phyloP scores from a whole-genome alignment of 2,113 vertebrate genomes.

The Edolisoma coerulescens region DNA sequence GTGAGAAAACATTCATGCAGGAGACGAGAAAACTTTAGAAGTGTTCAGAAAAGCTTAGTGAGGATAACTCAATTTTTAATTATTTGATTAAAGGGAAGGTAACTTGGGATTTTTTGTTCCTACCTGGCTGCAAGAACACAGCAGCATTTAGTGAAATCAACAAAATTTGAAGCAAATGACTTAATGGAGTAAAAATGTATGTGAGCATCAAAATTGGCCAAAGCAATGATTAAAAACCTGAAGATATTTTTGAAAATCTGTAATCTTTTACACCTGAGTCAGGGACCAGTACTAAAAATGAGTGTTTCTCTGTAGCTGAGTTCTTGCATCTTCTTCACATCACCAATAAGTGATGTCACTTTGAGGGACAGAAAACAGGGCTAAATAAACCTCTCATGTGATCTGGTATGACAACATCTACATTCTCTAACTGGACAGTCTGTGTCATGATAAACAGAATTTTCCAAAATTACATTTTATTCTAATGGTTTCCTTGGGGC shows the following conservation, averaged over 20 bases:
- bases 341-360: background rate
- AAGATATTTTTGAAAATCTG: background rate
- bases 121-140: background rate
- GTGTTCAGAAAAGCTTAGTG: background rate
- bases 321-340: background rate
- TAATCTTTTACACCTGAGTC: rapidly evolving
- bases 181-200: background rate
- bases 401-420: background rate
- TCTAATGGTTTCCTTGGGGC: background rate
- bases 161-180: background rate
- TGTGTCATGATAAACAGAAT: background rate
- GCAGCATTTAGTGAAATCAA: background rate
- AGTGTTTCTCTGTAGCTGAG: background rate
- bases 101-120: background rate
- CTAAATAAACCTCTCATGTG: background rate
- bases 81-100: background rate
- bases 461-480: background rate
- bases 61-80: background rate
- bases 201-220: background rate
- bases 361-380: background rate
- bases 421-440: background rate
- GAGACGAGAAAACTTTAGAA: background rate
- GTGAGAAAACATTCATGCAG: rapidly evolving
- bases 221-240: background rate
- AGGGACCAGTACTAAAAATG: background rate